Percentiles rank a stretch among this genome's conserved stretches.
These are phyloP conservation scores for Apostichopus japonicus DNA, from an alignment of 35 echinoderm and acorn worm species.

Conservation along the genomic window DNA sequence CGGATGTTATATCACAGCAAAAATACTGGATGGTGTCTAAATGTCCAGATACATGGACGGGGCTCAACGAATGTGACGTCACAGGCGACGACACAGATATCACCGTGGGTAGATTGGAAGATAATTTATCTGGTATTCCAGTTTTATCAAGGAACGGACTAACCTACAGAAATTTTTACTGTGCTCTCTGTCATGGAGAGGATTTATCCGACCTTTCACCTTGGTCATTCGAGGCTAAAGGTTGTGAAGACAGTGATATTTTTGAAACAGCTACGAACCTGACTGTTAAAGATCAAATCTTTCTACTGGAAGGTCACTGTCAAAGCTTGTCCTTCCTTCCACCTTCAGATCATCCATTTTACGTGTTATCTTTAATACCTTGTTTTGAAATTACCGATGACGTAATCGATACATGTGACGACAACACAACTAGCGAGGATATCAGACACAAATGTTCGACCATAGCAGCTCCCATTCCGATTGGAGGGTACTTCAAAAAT, in stretches of 20 bases:
- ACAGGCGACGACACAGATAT: neutral
- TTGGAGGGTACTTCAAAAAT: constrained; percentile 16
- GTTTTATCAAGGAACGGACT: neutral
- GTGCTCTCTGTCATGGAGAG: constrained; percentile 24
- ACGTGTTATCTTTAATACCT: constrained; percentile 5
- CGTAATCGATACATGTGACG: neutral
- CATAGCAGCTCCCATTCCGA: neutral
- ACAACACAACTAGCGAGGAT: neutral
- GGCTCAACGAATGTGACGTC: constrained; percentile 12
- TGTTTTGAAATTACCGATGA: neutral
- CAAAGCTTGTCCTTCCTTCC: neutral
- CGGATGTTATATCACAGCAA: neutral
- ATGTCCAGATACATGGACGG: constrained; percentile 33
- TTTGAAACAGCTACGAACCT: neutral
- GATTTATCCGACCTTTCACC: neutral
- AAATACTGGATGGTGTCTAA: constrained; percentile 32
- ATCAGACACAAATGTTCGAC: neutral
- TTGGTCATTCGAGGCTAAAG: constrained; percentile 8
- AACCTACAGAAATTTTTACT: constrained; percentile 2
- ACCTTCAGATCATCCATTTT: neutral
- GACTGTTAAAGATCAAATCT: neutral
- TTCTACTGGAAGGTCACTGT: neutral
- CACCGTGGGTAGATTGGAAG: neutral
- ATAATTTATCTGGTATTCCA: neutral
- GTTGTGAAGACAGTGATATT: neutral